Conservation (phyloP, 2,888 invertebrate species). For the Epirrhoe tristata region DNA sequence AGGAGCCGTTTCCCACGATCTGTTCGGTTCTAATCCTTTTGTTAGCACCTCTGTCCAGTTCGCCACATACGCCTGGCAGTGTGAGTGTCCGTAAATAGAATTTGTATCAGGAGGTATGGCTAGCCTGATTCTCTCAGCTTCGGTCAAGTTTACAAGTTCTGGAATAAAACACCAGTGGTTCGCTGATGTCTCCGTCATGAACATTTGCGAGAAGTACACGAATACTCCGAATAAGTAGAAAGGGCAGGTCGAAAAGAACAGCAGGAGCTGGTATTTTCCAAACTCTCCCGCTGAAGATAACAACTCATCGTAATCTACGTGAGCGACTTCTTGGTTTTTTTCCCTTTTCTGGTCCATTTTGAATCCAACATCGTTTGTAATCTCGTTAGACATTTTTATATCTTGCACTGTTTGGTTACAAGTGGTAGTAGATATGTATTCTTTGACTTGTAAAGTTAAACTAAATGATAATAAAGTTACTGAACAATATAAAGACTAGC, state of each 20-base stretch:
- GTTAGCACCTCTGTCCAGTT: conserved; percentile 64
- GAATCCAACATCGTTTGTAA: conserved; percentile 21
- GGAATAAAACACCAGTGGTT: conserved; percentile 59
- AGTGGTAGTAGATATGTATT: conserved; percentile 16
- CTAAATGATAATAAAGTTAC: conserved; percentile 14
- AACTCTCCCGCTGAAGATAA: conserved; percentile 55
- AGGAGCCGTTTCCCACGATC: conserved; percentile 55
- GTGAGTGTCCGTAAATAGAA: conserved; percentile 61
- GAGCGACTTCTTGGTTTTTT: conserved; percentile 36
- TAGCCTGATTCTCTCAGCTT: conserved; percentile 46
- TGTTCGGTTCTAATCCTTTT: conserved; percentile 50
- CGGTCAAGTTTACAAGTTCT: conserved; percentile 51
- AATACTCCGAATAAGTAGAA: conserved; percentile 54
- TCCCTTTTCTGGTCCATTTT: conserved; percentile 29
- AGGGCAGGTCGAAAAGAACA: conserved; percentile 52
- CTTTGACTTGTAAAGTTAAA: conserved; percentile 23
- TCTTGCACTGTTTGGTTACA: conserved; percentile 4
- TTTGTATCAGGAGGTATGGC: conserved; percentile 51
- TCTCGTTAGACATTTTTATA: conserved; percentile 40
- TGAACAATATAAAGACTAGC: conserved; percentile 23
- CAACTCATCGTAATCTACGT: conserved; percentile 52
- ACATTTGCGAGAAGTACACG: conserved; percentile 52
- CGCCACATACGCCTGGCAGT: conserved; percentile 57
- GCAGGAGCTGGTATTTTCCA: conserved; percentile 50
- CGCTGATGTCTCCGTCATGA: conserved; percentile 53